Conservation (phyloP, 2,888 invertebrate genomes). For the Physocephala rufipes region DNA sequence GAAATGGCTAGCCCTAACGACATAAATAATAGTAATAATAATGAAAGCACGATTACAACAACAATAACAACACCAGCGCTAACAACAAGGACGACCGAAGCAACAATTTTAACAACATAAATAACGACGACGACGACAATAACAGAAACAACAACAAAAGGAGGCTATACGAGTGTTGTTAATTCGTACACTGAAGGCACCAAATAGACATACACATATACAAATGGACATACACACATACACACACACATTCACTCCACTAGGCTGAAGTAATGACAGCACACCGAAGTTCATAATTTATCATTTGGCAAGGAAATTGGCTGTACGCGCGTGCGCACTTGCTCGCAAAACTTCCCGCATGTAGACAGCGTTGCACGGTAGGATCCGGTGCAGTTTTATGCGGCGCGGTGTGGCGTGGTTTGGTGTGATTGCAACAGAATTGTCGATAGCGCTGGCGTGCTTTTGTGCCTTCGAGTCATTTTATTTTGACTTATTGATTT, state of each 20-base stretch:
- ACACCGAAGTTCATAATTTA: constrained; percentile 47
- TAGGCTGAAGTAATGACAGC: constrained; percentile 19
- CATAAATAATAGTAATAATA: too few relatives aligned
- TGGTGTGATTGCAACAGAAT: too few relatives aligned
- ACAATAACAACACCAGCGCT: constrained; percentile 30
- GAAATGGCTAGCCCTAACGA: too few relatives aligned
- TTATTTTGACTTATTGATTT: constrained; percentile 29
- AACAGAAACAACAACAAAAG: neutral
- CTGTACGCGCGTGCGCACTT: constrained; percentile 23
- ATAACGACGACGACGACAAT: neutral
- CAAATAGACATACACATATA: too few relatives aligned
- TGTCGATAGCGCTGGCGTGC: constrained; percentile 1
- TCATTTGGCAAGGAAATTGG: constrained; percentile 19
- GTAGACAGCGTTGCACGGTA: neutral
- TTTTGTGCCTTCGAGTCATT: constrained; percentile 29
- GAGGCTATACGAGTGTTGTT: neutral
- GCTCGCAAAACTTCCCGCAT: neutral
- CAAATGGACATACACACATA: too few relatives aligned
- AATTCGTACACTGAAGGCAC: neutral
- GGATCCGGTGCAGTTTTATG: neutral
- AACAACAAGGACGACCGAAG: too few relatives aligned
- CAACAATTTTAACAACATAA: too few relatives aligned
- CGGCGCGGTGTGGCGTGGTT: too few relatives aligned
- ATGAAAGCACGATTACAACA: constrained; percentile 19
- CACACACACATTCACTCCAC: too few relatives aligned